Percentiles rank a stretch among this genome's conserved stretches.
phyloP scores from a whole-genome alignment of 2,888 invertebrate genomes.

The Zaprionus lineosus region DNA sequence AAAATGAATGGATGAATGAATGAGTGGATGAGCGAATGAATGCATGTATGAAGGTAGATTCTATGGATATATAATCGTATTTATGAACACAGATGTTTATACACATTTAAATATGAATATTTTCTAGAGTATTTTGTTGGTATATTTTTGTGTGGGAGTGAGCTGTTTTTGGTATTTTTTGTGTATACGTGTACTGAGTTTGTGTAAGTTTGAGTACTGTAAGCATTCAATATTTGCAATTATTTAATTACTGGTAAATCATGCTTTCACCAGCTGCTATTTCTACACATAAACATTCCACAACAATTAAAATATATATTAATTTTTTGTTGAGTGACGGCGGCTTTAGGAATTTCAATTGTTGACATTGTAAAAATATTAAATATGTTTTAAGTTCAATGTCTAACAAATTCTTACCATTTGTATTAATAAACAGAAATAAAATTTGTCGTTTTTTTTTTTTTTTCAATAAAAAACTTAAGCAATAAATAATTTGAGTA shows the following conservation, averaged over 20 bases:
- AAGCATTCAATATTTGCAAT: no score
- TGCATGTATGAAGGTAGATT: constrained; percentile 26
- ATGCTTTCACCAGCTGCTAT: no score
- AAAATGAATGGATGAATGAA: no score
- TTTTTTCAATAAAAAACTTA: no score
- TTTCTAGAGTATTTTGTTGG: constrained; percentile 50
- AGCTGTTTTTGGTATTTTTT: constrained; percentile 32
- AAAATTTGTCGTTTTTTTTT: constrained; percentile 54
- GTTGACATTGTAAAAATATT: constrained; percentile 12
- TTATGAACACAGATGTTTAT: constrained; percentile 20
- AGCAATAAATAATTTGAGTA: no score
- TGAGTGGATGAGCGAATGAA: background rate
- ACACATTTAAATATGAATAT: constrained; percentile 15
- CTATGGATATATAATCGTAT: constrained; percentile 21
- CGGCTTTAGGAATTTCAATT: background rate
- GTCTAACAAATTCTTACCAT: no score
- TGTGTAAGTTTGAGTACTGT: constrained; percentile 6
- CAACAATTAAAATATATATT: constrained; percentile 12
- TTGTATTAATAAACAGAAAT: constrained; percentile 52
- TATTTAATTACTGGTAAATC: no score
- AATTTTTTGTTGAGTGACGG: constrained; percentile 42
- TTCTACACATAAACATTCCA: constrained; percentile 34
- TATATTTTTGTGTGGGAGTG: constrained; percentile 66
- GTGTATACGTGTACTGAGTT: constrained; percentile 40
- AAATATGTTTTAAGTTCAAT: constrained; percentile 4